Evolutionary conservation across 2,888 invertebrate species (phyloP), one percentile per base, ranked within the genome.

Genomic region (Luperina nickerlii): DNA sequence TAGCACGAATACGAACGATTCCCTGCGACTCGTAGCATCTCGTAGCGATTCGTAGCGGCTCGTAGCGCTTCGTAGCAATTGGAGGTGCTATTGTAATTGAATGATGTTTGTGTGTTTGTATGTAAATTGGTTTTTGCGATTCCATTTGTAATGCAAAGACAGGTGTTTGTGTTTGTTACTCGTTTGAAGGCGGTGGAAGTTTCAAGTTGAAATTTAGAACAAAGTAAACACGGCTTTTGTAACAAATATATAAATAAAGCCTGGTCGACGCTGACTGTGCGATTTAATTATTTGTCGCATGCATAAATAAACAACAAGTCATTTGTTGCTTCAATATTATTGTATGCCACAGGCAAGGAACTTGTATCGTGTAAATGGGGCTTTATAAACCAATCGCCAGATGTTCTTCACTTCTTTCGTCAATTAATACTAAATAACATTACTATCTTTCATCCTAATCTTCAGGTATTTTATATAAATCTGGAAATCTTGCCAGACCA

Each of bases 11-110:
- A 77, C 85, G 51, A 72, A 68, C 70, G 71, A 79, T 48, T 66
- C 32, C 42, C n/a, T 32, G 27, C 60, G 54, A 54, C 65, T 48
- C 66, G 82, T 82, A 77, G 71, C 67, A 32, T 4, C 27, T 71
- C 82, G 84, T 82, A 76, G 75, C 70, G 15, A 2, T 2, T 66
- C 75, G 78, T 85, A 82, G 82, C 69, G 11, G 13, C 8, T 45
- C 78, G 84, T 82, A 84, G 79, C 76, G 42, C 27, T 48, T 38
- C 73, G 82, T 79, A 81, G 71, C 80, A 1, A 57, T 32, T 72
- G 70, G 51, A 86, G 79, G 76, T 86, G 74, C 86, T 77, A 80
- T 83, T 83, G 83, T 77, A 76, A 81, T 84, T 75, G 68, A 83
- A 80, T 68, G 67, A 79, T 81, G 88, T 83, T 83, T 78, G 81